A percentile compares a stretch with the other conserved stretches of the same genome.
Evolutionary conservation across 2,888 invertebrate species (phyloP).

Genomic region (Cynaeus angustus): DNA sequence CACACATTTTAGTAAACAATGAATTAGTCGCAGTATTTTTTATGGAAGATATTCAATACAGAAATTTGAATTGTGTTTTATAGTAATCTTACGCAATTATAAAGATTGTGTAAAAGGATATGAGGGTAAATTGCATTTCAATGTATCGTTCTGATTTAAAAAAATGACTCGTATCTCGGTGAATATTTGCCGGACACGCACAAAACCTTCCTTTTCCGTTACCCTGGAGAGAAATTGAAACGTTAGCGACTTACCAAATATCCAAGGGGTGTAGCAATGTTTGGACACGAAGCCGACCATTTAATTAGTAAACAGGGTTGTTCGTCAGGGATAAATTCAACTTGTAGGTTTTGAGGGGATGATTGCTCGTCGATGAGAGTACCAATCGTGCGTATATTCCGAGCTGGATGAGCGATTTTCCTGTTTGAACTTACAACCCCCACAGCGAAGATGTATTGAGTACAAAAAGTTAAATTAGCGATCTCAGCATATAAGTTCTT

Average conservation of each 20-base stretch:
- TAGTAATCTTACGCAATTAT: too few species aligned
- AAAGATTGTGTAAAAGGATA: too few species aligned
- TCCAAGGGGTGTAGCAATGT: conserved; percentile 60
- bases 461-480: conserved; percentile 61
- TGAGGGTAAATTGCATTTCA: too few species aligned
- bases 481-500: conserved; percentile 57
- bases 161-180: too few species aligned
- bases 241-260: conserved; percentile 60
- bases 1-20: too few species aligned
- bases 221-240: not conserved
- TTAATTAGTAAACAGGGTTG: conserved; percentile 62
- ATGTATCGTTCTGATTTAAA: too few species aligned
- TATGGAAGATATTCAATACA: too few species aligned
- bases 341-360: conserved; percentile 59
- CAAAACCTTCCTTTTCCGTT: too few species aligned
- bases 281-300: conserved; percentile 65
- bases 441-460: conserved; percentile 59
- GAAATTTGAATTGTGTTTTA: too few species aligned
- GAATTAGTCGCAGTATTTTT: too few species aligned
- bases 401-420: conserved; percentile 19
- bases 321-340: conserved; percentile 61
- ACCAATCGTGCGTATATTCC: conserved; percentile 59
- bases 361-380: conserved; percentile 59
- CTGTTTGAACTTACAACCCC: conserved; percentile 32
- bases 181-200: too few species aligned